Evolutionary conservation across 2,888 invertebrate species (phyloP).

Genomic region (Rhagonycha fulva): DNA sequence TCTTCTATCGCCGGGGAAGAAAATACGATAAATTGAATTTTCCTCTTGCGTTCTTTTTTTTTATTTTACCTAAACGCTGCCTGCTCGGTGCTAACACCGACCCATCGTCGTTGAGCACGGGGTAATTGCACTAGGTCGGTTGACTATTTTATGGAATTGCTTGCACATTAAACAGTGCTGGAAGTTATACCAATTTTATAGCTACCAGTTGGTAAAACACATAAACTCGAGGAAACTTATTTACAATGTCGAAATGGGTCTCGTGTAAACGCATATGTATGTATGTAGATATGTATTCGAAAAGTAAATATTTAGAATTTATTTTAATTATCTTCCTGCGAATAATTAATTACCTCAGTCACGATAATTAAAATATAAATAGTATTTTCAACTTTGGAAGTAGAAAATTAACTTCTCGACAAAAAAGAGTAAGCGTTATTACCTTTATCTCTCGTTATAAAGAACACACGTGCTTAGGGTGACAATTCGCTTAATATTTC

Average conservation of each 20-base stretch:
- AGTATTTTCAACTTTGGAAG: constrained; percentile 7
- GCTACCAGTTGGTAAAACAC: neutral
- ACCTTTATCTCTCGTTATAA: constrained; percentile 32
- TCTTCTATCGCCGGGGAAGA: neutral
- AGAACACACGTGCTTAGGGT: constrained; percentile 32
- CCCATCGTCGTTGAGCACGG: neutral
- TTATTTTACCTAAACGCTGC: no score
- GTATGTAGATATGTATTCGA: neutral
- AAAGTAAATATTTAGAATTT: neutral
- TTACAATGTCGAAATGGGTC: neutral
- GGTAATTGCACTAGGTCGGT: neutral
- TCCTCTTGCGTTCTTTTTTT: neutral
- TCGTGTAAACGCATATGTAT: neutral
- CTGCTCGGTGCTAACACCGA: no score
- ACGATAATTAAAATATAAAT: neutral
- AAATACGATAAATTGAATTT: neutral
- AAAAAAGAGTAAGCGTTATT: constrained; percentile 26
- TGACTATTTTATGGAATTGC: neutral
- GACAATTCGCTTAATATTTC: constrained; percentile 36
- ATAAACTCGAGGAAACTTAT: neutral
- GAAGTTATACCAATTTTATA: neutral
- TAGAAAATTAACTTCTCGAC: constrained; percentile 25
- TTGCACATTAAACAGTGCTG: neutral
- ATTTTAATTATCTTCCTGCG: neutral
- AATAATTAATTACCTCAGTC: neutral